Base-by-base conservation (phyloP, 2,797 vertebrate species). In the Denticeps clupeoides region DNA sequence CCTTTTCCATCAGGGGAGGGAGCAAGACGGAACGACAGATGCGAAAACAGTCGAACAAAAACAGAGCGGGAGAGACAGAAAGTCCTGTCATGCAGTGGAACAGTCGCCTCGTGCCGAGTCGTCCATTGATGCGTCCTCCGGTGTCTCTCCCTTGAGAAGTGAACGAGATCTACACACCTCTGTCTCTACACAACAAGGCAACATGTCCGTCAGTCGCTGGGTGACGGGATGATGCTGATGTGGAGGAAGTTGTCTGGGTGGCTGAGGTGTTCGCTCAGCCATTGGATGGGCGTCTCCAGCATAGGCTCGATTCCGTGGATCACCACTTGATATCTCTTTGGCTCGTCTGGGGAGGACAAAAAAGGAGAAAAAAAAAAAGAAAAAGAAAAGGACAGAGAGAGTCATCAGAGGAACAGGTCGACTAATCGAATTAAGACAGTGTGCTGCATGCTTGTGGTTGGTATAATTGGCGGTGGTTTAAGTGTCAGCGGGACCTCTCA, bases 201-300 rank as follows among this genome's bases (percentile, higher is more conserved):
- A n/a, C n/a, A n/a, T n/a, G 19, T 33, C 25, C 41, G 42, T 97
- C 87, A 97, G 67, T 97, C 93, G 33, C 75, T 84, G 31, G 90
- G 84, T 3, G 72, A 70, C 1, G 89, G 90, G 75, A 89, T 63
- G 70, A 96, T 55, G 64, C 91, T 88, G 77, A 99, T 91, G 80
- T 99, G 91, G 62, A 99, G 90, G 75, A 99, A 97, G 82, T 96
- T 99, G 87, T 99, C 94, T 0, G 94, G 93, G 73, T 99, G 90
- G 77, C 94, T 99, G 74, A 97, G 89, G 74, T 99, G 93, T 71
- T 99, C 94, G 1, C 94, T 97, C 59, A 99, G 82, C 93, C 94
- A 97, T 70, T 99, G 94, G 47, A 99, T 41, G 46, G 94, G 94
- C 2, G 94, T 96, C 77, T 97, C 93, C 79, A 97, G 72, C 81